These are phyloP conservation scores for Phytoseiulus persimilis DNA, from an alignment of 2,888 invertebrate genomes.

Conservation along the genomic window DNA sequence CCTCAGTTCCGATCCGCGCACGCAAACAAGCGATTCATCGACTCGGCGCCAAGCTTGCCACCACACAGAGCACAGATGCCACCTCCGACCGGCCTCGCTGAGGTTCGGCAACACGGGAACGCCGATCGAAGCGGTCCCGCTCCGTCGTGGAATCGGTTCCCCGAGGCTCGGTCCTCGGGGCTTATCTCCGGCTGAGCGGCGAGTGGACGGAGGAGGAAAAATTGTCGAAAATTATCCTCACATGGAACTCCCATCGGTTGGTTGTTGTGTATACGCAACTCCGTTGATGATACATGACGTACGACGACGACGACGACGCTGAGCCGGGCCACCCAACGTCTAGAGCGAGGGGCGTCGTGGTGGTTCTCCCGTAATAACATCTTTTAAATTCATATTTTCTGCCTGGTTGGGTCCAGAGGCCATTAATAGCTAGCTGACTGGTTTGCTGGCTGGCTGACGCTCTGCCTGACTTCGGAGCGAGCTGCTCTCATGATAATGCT, in stretches of 20 bases:
- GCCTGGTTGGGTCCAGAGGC: slow-evolving; percentile 8
- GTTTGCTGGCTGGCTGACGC: too few species aligned
- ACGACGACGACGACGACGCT: not conserved
- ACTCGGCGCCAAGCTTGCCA: not conserved
- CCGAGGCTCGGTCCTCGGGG: too few species aligned
- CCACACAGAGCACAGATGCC: not conserved
- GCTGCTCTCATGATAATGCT: not conserved
- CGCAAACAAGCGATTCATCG: not conserved
- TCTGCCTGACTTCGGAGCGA: not conserved
- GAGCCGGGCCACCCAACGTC: not conserved
- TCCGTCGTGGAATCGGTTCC: too few species aligned
- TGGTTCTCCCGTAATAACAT: slow-evolving; percentile 30
- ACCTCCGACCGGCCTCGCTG: not conserved
- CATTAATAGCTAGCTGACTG: not conserved
- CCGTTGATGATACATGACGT: not conserved
- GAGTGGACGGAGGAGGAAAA: not conserved
- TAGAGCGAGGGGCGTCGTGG: slow-evolving; percentile 26
- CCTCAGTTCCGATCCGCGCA: not conserved
- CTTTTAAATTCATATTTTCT: slow-evolving; percentile 39
- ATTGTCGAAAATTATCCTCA: not conserved
- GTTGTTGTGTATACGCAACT: not conserved
- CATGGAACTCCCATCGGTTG: not conserved
- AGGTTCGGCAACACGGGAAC: not conserved
- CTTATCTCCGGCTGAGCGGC: too few species aligned
- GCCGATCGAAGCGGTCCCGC: not conserved